Evolutionary conservation across 2,797 vertebrate genomes (phyloP).

Genomic region (Myoxocephalus aenaeus): DNA sequence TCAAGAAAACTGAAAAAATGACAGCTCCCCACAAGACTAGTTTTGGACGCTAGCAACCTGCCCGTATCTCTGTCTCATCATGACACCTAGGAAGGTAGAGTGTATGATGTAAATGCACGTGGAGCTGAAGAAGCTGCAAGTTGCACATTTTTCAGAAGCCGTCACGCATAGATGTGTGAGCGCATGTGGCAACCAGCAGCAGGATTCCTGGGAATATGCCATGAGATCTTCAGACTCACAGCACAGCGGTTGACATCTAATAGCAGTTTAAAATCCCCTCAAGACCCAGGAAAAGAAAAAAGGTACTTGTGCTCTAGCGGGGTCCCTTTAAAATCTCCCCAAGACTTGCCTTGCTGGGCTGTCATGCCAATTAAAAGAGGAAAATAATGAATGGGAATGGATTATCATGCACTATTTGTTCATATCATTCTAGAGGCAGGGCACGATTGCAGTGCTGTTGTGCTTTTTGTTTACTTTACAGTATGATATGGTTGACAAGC

Average conservation of each 20-base stretch:
- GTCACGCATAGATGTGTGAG: neutral
- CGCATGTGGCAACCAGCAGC: constrained; percentile 7
- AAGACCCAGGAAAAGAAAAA: constrained; percentile 1
- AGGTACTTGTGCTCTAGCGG: neutral
- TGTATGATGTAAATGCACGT: neutral
- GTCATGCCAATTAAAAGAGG: constrained; percentile 14
- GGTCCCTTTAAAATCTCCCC: constrained; percentile 15
- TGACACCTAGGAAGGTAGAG: neutral
- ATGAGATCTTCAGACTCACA: constrained; percentile 1
- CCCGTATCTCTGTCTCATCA: neutral
- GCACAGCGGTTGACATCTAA: constrained; percentile 25
- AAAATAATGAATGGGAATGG: constrained; percentile 27
- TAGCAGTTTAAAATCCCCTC: constrained; percentile 6
- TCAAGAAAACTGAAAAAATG: neutral
- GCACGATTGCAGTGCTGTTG: neutral
- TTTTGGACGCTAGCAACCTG: neutral
- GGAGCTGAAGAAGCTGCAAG: constrained; percentile 19
- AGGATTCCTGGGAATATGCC: constrained; percentile 16
- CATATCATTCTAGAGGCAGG: constrained; percentile 14
- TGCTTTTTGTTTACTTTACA: neutral
- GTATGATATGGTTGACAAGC: neutral
- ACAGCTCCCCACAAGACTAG: neutral
- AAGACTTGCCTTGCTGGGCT: constrained; percentile 5
- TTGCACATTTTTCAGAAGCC: constrained; percentile 35
- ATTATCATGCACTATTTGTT: constrained; percentile 28